Evolutionary conservation across 2,888 invertebrate species (phyloP).

Genomic region (Fragum fragum): DNA sequence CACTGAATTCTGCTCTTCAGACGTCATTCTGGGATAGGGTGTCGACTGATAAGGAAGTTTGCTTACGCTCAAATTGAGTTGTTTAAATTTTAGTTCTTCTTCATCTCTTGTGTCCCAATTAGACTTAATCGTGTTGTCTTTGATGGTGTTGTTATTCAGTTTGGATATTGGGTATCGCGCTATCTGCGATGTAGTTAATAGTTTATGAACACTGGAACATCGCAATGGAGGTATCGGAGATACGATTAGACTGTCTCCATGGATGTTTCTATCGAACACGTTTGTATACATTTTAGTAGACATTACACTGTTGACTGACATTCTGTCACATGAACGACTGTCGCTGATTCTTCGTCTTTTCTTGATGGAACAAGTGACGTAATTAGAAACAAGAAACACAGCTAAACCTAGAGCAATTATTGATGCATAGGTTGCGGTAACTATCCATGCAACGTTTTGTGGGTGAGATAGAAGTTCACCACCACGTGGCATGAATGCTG

Average conservation of each 20-base stretch:
- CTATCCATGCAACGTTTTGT: slow-evolving; percentile 47
- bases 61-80: background rate
- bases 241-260: background rate
- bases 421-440: slow-evolving; percentile 36
- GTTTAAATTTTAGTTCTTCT: background rate
- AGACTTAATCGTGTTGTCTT: background rate
- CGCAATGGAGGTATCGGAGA: background rate
- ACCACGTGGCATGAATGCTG: slow-evolving; percentile 14
- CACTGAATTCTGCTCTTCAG: background rate
- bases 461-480: slow-evolving; percentile 41
- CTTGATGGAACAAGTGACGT: background rate
- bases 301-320: background rate
- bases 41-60: background rate
- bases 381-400: background rate
- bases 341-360: background rate
- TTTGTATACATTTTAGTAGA: slow-evolving; percentile 15
- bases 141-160: background rate
- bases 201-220: background rate
- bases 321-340: background rate
- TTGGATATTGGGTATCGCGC: background rate
- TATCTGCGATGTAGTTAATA: background rate
- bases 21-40: background rate
- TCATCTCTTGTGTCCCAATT: background rate
- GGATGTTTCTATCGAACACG: background rate
- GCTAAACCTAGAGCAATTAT: slow-evolving; percentile 10